Evolutionary conservation across 2,113 vertebrate genomes (phyloP), one percentile per base, ranked within the genome.

Genomic region (Paraplagusia blochii): DNA sequence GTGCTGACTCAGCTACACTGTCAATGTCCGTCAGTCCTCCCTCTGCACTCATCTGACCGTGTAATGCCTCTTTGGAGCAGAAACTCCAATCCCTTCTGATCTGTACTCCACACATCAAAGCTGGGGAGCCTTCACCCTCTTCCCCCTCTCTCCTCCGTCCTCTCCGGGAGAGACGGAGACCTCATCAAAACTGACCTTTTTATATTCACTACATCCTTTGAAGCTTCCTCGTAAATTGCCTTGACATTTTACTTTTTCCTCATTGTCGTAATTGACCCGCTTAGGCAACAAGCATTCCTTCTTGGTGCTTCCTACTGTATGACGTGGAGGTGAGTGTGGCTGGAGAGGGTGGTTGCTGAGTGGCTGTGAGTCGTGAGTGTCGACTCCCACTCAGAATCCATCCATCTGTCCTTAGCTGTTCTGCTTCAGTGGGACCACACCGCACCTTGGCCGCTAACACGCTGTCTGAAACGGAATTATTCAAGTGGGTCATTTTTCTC

Each of bases 181-280:
- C 78, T 84, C 76, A 81, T 85, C 78, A 86, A 75, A 83, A 61
- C 12, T 85, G 87, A 87, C 87, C 85, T 88, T 88, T 86, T 82
- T 74, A 66, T 62, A 74, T 53, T 29, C 22, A 29, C 22, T 29
- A 58, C 65, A 65, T 82, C 62, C 79, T 86, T 83, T 84, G 74
- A 82, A 79, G 79, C 75, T 66, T 68, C 73, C 63, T 65, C 67
- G 39, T 77, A 85, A 81, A 87, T 85, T 81, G 82, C 65, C 58
- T 65, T 78, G 83, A 77, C 80, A 84, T 83, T 84, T 83, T 72
- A 60, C 64, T 81, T 80, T 69, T 74, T 76, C 70, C 63, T 72
- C 70, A 74, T 80, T 22, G 48, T n/a, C 0, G 69, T 82, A 83
- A 85, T 83, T 82, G 82, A 69, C 66, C 47, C 9, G 53, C 73